These are phyloP conservation scores for Paracentrotus lividus DNA, from an alignment of 53 echinoderm and acorn worm species.

Conservation along the genomic window DNA sequence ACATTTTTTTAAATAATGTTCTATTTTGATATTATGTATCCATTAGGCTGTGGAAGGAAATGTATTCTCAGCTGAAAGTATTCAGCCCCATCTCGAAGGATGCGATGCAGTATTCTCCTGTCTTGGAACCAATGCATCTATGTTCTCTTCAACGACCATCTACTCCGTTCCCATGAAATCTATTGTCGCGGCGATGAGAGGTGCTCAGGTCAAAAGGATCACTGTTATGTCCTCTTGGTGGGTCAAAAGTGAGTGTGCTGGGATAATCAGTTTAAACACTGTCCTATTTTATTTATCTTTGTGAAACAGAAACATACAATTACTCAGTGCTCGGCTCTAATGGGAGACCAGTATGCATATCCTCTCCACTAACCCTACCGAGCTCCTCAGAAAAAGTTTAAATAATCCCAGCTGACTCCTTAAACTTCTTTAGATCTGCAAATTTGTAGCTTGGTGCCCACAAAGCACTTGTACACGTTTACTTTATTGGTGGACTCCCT, in stretches of 20 bases:
- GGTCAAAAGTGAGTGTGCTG: conserved; percentile 65
- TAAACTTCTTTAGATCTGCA: too few species aligned
- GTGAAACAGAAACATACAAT: too few species aligned
- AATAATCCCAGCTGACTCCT: too few species aligned
- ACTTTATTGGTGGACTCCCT: too few species aligned
- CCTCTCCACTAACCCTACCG: conserved; percentile 85
- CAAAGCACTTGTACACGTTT: too few species aligned
- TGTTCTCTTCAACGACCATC: conserved; percentile 68
- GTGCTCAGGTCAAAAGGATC: conserved; percentile 70
- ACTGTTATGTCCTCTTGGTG: conserved; percentile 89
- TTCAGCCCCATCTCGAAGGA: conserved; percentile 73
- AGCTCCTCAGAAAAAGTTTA: too few species aligned
- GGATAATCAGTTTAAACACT: too few species aligned
- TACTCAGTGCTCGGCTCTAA: conserved; percentile 63
- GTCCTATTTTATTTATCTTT: too few species aligned
- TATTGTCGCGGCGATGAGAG: conserved; percentile 81
- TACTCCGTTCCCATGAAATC: conserved; percentile 82
- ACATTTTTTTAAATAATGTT: too few species aligned
- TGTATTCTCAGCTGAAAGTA: conserved; percentile 72
- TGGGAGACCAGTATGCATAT: conserved; percentile 75
- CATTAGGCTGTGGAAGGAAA: conserved; percentile 69
- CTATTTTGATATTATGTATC: too few species aligned
- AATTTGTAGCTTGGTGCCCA: too few species aligned
- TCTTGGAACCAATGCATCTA: conserved; percentile 71
- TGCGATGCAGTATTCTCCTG: conserved; percentile 88